Evolutionary conservation across 2,888 invertebrate genomes (phyloP).

Genomic region (Mesorhabditis sp.): DNA sequence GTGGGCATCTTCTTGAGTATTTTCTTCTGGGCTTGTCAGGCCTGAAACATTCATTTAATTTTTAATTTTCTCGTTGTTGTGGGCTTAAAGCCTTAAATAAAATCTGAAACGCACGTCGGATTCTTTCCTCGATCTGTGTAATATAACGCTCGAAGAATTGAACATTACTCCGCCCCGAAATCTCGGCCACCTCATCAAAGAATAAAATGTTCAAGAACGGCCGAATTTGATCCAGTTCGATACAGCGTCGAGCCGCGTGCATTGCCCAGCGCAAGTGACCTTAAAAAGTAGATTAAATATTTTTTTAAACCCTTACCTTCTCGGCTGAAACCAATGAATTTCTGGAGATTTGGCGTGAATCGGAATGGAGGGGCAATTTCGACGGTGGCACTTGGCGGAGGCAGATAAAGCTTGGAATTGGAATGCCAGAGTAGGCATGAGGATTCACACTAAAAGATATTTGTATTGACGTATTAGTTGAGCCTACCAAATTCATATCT

Average conservation of each 20-base stretch:
- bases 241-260: not conserved
- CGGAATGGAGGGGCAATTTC: not conserved
- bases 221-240: not conserved
- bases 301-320: not conserved
- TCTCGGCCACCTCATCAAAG: not conserved
- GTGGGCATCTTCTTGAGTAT: constrained; percentile 1
- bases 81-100: no score
- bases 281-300: not conserved
- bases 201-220: not conserved
- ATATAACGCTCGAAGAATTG: no score
- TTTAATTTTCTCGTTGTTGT: no score
- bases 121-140: no score
- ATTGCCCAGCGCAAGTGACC: constrained; percentile 3
- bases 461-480: not conserved
- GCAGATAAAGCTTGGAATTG: not conserved
- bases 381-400: not conserved
- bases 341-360: constrained; percentile 4
- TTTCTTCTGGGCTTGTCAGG: no score
- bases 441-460: not conserved
- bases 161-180: no score
- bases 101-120: no score
- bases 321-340: constrained; percentile 1
- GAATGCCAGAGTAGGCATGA: constrained; percentile 1
- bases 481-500: not conserved
- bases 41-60: no score